Evolutionary conservation across 2,888 invertebrate species (phyloP).

Genomic region (Eristalis intricaria): DNA sequence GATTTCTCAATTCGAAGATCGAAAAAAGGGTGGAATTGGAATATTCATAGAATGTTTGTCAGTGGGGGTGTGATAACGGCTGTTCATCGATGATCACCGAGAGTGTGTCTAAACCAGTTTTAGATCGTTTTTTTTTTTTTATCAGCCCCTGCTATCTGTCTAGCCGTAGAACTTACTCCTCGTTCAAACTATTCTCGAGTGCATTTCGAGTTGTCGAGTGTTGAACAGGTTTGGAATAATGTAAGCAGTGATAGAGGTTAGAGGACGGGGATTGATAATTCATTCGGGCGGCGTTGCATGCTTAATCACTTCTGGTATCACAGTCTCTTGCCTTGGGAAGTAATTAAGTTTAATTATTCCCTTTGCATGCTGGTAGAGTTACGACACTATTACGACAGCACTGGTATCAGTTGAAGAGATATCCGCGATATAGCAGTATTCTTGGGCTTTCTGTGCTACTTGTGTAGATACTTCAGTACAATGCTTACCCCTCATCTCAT

Average conservation of each 20-base stretch:
- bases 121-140: too few species aligned
- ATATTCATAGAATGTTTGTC: too few species aligned
- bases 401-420: too few species aligned
- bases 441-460: too few species aligned
- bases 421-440: too few species aligned
- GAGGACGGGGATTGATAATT: not conserved
- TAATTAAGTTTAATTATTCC: not conserved
- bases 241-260: not conserved
- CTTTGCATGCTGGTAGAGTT: not conserved
- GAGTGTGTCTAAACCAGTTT: not conserved
- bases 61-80: not conserved
- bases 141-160: not conserved
- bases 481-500: too few species aligned
- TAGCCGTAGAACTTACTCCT: not conserved
- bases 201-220: not conserved
- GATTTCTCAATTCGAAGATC: too few species aligned
- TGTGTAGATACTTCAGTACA: too few species aligned
- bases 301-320: not conserved
- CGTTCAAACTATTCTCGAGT: not conserved
- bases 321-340: not conserved
- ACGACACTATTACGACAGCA: not conserved
- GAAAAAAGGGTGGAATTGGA: too few species aligned
- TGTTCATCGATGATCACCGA: not conserved
- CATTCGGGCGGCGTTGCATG: not conserved
- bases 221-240: not conserved